phyloP scores from a whole-genome alignment of 1,140 invertebrate species.

The Melitaea cinxia region DNA sequence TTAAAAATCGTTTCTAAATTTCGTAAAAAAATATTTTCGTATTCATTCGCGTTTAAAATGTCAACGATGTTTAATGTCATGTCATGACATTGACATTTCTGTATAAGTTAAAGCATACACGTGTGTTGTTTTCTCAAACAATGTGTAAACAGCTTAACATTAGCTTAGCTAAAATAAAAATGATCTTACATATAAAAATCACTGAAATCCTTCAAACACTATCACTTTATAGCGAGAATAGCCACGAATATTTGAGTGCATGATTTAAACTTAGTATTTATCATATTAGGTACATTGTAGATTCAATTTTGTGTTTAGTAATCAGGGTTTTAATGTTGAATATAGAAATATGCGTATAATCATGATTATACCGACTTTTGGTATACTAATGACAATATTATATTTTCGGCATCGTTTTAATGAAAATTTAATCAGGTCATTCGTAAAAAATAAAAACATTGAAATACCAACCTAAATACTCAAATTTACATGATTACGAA shows the following conservation, averaged over 20 bases:
- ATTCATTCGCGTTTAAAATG: background rate
- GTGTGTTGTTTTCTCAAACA: background rate
- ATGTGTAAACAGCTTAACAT: background rate
- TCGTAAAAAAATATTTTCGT: background rate
- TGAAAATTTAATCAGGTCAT: too few species aligned
- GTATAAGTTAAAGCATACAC: conserved; percentile 1
- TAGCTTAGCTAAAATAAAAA: background rate
- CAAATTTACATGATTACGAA: too few species aligned
- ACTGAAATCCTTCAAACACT: conserved; percentile 1
- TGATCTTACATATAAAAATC: background rate
- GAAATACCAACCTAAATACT: too few species aligned
- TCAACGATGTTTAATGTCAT: conserved; percentile 10
- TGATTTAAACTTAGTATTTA: background rate
- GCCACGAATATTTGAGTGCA: conserved; percentile 6
- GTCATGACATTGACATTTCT: conserved; percentile 13
- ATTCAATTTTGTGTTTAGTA: too few species aligned
- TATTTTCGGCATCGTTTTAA: too few species aligned
- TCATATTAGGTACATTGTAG: background rate
- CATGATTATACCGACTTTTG: too few species aligned
- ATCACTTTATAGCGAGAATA: background rate
- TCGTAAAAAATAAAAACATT: too few species aligned
- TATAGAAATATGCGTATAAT: too few species aligned
- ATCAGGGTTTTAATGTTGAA: too few species aligned
- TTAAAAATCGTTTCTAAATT: conserved; percentile 1
- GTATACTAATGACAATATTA: too few species aligned